A percentile compares a stretch with the other conserved stretches of the same genome.
Conservation (phyloP, 2,888 invertebrate genomes). For the Chymomyza fuscimana region DNA sequence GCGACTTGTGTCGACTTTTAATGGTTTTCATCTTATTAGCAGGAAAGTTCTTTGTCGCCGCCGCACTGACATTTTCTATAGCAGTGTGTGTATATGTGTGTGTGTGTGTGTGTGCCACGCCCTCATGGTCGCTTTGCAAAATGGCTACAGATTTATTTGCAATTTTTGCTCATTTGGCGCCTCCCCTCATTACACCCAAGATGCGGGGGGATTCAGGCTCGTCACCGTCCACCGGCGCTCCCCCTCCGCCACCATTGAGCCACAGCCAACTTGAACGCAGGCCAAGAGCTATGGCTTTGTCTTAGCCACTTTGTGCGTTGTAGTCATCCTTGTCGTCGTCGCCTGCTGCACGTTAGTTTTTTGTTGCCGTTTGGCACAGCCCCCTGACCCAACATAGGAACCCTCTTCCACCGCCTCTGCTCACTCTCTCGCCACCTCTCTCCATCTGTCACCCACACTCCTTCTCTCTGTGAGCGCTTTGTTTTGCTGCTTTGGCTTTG, state of each 20-base stretch:
- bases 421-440: conserved; percentile 4
- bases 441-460: not conserved
- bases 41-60: conserved; percentile 74
- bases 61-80: conserved; percentile 16
- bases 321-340: not conserved
- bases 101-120: conserved; percentile 41
- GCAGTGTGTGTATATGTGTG: conserved; percentile 3
- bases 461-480: not conserved
- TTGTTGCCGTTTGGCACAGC: conserved; percentile 47
- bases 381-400: conserved; percentile 19
- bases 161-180: conserved; percentile 71
- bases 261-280: not conserved
- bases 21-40: conserved; percentile 77
- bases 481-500: not conserved
- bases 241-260: not conserved
- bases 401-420: not conserved
- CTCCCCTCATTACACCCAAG: not conserved
- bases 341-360: conserved; percentile 41
- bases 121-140: conserved; percentile 47
- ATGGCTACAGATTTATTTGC: conserved; percentile 76
- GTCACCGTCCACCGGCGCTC: no score
- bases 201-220: no score
- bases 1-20: conserved; percentile 71
- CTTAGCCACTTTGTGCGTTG: conserved; percentile 65
- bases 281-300: conserved; percentile 44